Base-by-base conservation (phyloP, 2,797 vertebrate genomes). In the Kryptopterus vitreolus region DNA sequence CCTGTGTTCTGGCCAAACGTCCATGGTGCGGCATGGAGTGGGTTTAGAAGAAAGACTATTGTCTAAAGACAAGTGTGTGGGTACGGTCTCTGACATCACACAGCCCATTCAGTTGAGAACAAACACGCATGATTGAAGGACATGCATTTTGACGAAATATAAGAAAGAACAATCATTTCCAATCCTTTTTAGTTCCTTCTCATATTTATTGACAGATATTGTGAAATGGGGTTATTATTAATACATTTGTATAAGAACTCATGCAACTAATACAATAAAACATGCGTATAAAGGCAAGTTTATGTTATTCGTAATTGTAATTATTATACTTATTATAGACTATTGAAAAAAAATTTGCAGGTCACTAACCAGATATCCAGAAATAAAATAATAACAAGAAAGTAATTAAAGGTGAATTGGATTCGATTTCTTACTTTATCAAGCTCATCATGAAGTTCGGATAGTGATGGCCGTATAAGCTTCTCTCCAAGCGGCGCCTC, bases 371-470 rank as follows among this genome's bases (percentile, higher is more conserved):
- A 46, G 7, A 4, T 48, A 18, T 46, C 26, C 3, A 31, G 18
- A 50, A 52, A 70, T 52, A 4, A 31, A 52, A 31, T 13, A 22
- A 31, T 4, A 50, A 50, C 13, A 18, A 18, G 15, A n/a, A n/a
- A 29, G 66, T 70, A 29, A 52, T 31, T 50, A 74, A 16, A 58
- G 20, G 31, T 57, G 33, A 58, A 57, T 73, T 35, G 20, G 4
- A 63, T 50, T 12, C 48, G 20, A 48, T 20, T 38, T 68, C 69
- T 76, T 92, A 97, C 97, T 95, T 98, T 98, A 61, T 99, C 97
- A 12, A 97, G 92, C 80, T 98, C 96, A 75, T 99, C 97, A 84
- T 99, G 97, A 16, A 99, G 94, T 87, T 98, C 97, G 0, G 97
- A 96, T 84, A 98, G 92, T 68, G 96, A 96, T 81, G 96, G 97